Percentiles rank a stretch among this genome's conserved stretches.
These are phyloP conservation scores for Cheilosia vernalis DNA, from an alignment of 2,888 invertebrate genomes.

Conservation along the genomic window DNA sequence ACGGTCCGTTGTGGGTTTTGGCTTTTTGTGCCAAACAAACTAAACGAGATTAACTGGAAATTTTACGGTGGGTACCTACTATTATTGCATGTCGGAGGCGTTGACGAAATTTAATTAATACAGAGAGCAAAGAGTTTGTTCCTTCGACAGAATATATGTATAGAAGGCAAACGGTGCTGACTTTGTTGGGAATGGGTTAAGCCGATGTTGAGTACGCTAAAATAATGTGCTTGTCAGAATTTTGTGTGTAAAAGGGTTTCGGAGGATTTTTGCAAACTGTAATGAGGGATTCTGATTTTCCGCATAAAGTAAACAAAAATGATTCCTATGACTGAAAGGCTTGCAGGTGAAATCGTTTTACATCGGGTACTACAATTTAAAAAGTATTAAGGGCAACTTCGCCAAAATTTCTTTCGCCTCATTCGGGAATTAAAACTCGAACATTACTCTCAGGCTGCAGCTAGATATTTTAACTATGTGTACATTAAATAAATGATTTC, in stretches of 20 bases:
- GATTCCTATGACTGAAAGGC: not conserved
- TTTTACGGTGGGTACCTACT: constrained; percentile 66
- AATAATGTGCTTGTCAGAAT: constrained; percentile 1
- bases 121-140: constrained; percentile 32
- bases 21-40: constrained; percentile 32
- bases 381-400: no score
- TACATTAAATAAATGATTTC: no score
- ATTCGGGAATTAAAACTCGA: no score
- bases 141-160: not conserved
- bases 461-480: no score
- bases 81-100: constrained; percentile 77
- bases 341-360: no score
- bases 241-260: not conserved
- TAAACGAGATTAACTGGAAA: constrained; percentile 66
- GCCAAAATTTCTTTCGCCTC: no score
- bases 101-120: constrained; percentile 81
- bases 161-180: not conserved
- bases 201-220: constrained; percentile 18
- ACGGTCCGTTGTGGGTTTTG: constrained; percentile 60
- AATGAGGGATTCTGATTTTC: not conserved
- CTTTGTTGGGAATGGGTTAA: constrained; percentile 17
- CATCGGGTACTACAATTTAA: no score
- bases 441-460: no score
- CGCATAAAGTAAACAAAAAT: not conserved
- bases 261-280: not conserved